These are phyloP conservation scores for Phorcus lineatus DNA, from an alignment of 2,888 invertebrate species.

Conservation along the genomic window DNA sequence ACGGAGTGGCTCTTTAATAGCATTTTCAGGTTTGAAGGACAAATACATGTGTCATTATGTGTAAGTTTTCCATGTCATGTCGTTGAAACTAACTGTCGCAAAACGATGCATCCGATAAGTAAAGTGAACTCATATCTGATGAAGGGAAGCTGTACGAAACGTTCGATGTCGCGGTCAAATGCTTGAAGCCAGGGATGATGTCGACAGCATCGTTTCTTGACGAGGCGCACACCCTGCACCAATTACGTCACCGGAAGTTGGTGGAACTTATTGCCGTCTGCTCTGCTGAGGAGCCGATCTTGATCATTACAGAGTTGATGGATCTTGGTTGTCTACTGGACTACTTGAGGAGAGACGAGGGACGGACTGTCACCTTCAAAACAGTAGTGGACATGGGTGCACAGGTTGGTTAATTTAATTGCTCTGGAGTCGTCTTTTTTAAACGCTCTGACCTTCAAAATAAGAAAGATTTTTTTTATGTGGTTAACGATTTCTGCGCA, in stretches of 20 bases:
- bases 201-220: constrained; percentile 95
- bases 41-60: too few relatives aligned
- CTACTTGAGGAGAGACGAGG: constrained; percentile 89
- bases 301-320: constrained; percentile 95
- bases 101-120: too few relatives aligned
- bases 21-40: too few relatives aligned
- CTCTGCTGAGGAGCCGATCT: constrained; percentile 89
- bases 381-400: constrained; percentile 93
- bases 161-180: constrained; percentile 98
- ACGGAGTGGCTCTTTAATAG: too few relatives aligned
- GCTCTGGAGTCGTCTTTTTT: too few relatives aligned
- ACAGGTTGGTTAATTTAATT: constrained; percentile 79
- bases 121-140: background rate
- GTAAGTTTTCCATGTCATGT: too few relatives aligned
- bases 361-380: constrained; percentile 87
- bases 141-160: constrained; percentile 88
- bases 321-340: constrained; percentile 94
- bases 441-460: too few relatives aligned
- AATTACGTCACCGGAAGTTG: constrained; percentile 79
- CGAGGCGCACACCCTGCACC: constrained; percentile 80
- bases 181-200: constrained; percentile 93
- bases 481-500: too few relatives aligned
- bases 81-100: too few relatives aligned
- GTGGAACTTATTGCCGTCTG: constrained; percentile 92
- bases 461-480: too few relatives aligned